Base-by-base conservation (phyloP, 1,140 invertebrate species). In the Triops longicaudatus region DNA sequence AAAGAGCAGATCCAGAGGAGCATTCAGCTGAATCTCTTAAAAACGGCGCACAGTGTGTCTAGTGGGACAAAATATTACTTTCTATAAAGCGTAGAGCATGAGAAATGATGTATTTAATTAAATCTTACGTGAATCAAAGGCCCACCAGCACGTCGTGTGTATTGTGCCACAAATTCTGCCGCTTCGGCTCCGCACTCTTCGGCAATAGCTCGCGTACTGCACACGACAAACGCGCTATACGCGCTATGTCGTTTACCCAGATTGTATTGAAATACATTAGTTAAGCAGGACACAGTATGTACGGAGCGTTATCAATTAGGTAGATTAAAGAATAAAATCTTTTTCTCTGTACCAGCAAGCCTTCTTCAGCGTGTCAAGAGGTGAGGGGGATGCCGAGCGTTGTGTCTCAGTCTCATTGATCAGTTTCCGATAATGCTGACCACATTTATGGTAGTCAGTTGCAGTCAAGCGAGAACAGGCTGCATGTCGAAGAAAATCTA, bases 121-220 rank as follows among this genome's bases (percentile, higher is more conserved):
- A n/a, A 17, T 12, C 17, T 75, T 75, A 75, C 74, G 41, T 75
- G 74, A 44, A 75, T 75, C 22, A 75, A 26, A 42, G 37, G 37
- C 22, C 37, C 74, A 10, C 37, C 74, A 27, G 74, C 74, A 14
- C 74, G 14, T 11, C 74, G 37, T 10, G 74, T 75, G 37, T 75
- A 75, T n/a, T 75, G 37, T 12, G 74, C 41, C 17, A 75, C 74
- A 44, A 75, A 75, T n/a, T 75, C 74, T 27, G 74, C 74, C 14
- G 74, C 74, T 31, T 75, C 74, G 37, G 37, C 74, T 27, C 74
- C 74, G 37, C 74, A 75, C 17, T 75, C 74, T 17, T 75, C 74
- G 3, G 74, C 74, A 26, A 75, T 75, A 26, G 37, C 74, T 31
- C 27, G 14, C 26, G 74, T 75, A 44, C 74, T 75, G n/a, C 74